Conservation (phyloP, 2,888 invertebrate genomes). For the Drosophila ustulata region DNA sequence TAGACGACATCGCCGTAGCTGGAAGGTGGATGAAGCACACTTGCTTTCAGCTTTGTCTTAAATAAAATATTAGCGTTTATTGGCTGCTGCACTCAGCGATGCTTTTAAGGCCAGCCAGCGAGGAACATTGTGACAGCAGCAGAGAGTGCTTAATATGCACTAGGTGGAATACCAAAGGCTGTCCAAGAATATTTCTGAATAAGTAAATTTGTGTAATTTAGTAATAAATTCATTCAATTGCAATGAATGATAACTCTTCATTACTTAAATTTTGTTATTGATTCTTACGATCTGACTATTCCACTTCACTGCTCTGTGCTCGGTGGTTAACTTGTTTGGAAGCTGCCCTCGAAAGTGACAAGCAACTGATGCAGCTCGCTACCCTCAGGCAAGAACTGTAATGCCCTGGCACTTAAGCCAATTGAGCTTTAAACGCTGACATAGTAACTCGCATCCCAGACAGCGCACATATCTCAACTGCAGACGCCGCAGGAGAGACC, state of each 20-base stretch:
- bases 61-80: constrained; percentile 77
- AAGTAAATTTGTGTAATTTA: too few species aligned
- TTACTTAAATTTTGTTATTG: constrained; percentile 8
- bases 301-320: constrained; percentile 24
- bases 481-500: constrained; percentile 26
- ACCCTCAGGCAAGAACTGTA: constrained; percentile 38
- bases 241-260: background rate
- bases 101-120: constrained; percentile 40
- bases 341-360: constrained; percentile 24
- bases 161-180: constrained; percentile 38
- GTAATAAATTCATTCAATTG: background rate
- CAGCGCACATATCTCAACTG: constrained; percentile 14
- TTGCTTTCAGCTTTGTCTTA: constrained; percentile 60
- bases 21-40: constrained; percentile 38
- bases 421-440: constrained; percentile 75
- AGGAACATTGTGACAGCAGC: background rate
- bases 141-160: constrained; percentile 20
- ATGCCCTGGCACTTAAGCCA: constrained; percentile 68
- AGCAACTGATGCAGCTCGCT: constrained; percentile 9
- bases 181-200: too few species aligned
- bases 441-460: constrained; percentile 46
- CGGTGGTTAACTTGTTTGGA: constrained; percentile 59
- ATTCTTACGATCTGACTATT: constrained; percentile 33
- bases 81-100: constrained; percentile 68
- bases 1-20: background rate